Conservation (phyloP, 1,140 invertebrate species). For the Pseudomyrmex sp. region DNA sequence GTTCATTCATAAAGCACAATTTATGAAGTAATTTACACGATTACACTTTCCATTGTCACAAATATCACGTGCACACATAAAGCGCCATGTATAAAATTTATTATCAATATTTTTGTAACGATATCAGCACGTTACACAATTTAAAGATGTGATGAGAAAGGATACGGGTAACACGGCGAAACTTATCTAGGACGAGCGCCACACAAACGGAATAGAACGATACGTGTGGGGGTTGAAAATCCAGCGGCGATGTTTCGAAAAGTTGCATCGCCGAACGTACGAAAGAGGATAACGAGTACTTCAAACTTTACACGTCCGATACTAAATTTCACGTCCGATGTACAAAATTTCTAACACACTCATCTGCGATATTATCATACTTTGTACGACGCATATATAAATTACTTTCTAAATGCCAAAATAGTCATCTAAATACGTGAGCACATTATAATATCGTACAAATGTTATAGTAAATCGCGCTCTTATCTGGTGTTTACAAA, state of each 20-base stretch:
- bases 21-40: constrained; percentile 1
- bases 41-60: not conserved
- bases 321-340: constrained; percentile 19
- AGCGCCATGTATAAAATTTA: not conserved
- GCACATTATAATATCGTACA: not conserved
- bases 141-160: constrained; percentile 1
- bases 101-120: not conserved
- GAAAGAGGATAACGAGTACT: constrained; percentile 47
- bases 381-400: constrained; percentile 40
- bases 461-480: not conserved
- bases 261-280: constrained; percentile 1
- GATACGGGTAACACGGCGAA: constrained; percentile 4
- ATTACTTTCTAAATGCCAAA: constrained; percentile 29
- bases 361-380: constrained; percentile 39
- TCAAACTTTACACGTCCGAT: constrained; percentile 55
- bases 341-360: constrained; percentile 53
- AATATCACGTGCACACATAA: not conserved
- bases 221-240: constrained; percentile 34
- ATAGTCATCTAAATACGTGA: not conserved
- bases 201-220: constrained; percentile 39
- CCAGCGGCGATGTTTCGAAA: constrained; percentile 45
- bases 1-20: constrained; percentile 17
- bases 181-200: constrained; percentile 24
- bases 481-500: not conserved
- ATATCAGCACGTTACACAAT: not conserved